Evolutionary conservation across 2,888 invertebrate genomes (phyloP).

Genomic region (Leucoma salicis): DNA sequence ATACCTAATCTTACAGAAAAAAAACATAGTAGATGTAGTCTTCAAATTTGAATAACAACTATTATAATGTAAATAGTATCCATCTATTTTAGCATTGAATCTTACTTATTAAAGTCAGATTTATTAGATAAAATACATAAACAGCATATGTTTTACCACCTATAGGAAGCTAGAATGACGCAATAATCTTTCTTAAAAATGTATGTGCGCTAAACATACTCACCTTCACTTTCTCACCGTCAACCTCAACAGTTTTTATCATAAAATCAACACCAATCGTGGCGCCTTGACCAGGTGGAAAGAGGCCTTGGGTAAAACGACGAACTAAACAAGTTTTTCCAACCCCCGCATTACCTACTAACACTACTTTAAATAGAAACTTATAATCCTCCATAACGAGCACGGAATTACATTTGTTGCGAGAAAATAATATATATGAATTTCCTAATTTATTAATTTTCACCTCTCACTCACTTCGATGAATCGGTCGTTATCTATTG

Average conservation of each 20-base stretch:
- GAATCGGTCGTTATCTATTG: slow-evolving; percentile 48
- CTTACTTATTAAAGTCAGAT: too few relatives aligned
- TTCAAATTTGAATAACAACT: too few relatives aligned
- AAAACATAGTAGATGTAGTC: too few relatives aligned
- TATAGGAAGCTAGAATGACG: slow-evolving; percentile 37
- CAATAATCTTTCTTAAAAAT: slow-evolving; percentile 44
- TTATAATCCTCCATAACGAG: slow-evolving; percentile 97
- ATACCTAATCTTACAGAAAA: too few relatives aligned
- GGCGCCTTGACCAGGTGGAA: slow-evolving; percentile 98
- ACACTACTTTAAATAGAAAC: slow-evolving; percentile 98
- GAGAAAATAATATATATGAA: slow-evolving; percentile 34
- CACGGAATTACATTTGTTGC: slow-evolving; percentile 62
- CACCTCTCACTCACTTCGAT: slow-evolving; percentile 57
- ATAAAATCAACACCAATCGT: slow-evolving; percentile 99
- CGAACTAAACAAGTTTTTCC: slow-evolving; percentile 98
- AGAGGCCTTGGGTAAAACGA: slow-evolving; percentile 98
- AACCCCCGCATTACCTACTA: slow-evolving; percentile 98
- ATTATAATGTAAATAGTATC: too few relatives aligned
- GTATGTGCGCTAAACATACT: slow-evolving; percentile 34
- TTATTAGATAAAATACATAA: background rate
- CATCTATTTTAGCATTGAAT: too few relatives aligned
- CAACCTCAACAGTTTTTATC: slow-evolving; percentile 99
- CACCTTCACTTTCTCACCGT: slow-evolving; percentile 96
- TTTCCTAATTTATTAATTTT: slow-evolving; percentile 31
- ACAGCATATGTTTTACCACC: background rate